phyloP scores from a whole-genome alignment of 2,888 invertebrate genomes.

The Calameuta filiformis region DNA sequence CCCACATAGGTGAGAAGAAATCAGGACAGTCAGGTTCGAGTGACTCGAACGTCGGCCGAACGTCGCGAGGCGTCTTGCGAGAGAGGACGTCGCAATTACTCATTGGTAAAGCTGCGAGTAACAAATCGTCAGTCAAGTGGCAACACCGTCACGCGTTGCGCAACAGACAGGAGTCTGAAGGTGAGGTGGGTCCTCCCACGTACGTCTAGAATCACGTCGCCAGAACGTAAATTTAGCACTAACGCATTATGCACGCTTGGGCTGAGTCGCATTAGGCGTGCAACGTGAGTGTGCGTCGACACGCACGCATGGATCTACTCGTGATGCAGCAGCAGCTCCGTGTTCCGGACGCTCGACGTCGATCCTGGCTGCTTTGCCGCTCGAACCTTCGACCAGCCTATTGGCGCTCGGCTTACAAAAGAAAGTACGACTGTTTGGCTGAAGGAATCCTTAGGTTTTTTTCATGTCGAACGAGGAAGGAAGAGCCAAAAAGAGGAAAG shows the following conservation, averaged over 20 bases:
- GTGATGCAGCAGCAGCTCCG: neutral
- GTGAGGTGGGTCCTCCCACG: constrained; percentile 44
- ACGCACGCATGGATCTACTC: neutral
- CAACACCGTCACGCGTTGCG: constrained; percentile 45
- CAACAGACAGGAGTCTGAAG: constrained; percentile 14
- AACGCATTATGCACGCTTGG: constrained; percentile 64
- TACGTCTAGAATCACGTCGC: constrained; percentile 51
- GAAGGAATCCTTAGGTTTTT: no score
- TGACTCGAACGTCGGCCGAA: no score
- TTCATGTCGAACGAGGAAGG: neutral
- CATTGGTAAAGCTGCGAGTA: constrained; percentile 38
- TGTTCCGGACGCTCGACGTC: no score
- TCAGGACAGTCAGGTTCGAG: no score
- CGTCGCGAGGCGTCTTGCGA: no score
- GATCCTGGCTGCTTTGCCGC: no score
- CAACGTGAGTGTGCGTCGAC: constrained; percentile 18
- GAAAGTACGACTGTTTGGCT: no score
- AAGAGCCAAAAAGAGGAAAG: neutral
- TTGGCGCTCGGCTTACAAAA: no score
- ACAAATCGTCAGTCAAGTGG: constrained; percentile 66
- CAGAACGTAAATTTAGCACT: constrained; percentile 64
- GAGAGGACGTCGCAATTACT: no score
- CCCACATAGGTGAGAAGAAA: no score
- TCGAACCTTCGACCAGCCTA: no score
- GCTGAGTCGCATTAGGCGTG: constrained; percentile 59